These are phyloP conservation scores for Diprion similis DNA, from an alignment of 1,140 invertebrate genomes.

Conservation along the genomic window DNA sequence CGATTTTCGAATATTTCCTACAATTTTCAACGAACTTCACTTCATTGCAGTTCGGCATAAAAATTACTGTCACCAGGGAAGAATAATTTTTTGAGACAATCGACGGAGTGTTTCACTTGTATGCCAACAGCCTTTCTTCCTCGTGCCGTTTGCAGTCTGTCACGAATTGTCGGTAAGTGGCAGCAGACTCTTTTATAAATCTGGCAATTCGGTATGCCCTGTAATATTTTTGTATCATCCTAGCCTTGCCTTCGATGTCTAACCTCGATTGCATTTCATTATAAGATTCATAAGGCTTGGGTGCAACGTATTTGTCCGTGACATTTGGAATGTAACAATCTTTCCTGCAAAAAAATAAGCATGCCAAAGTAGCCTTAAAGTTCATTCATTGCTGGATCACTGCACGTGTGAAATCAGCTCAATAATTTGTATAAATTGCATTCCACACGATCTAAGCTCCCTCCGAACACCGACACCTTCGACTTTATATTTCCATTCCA, in stretches of 20 bases:
- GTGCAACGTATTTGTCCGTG: slow-evolving; percentile 63
- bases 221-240: slow-evolving; percentile 67
- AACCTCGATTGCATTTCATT: slow-evolving; percentile 60
- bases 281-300: slow-evolving; percentile 64
- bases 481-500: too few species aligned
- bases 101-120: slow-evolving; percentile 45
- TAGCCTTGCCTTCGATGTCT: slow-evolving; percentile 62
- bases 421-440: neutral
- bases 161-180: slow-evolving; percentile 40
- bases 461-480: too few species aligned
- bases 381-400: too few species aligned
- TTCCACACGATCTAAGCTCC: neutral
- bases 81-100: too few species aligned
- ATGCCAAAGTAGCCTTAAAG: slow-evolving; percentile 42
- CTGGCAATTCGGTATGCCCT: slow-evolving; percentile 54
- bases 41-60: too few species aligned
- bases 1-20: too few species aligned
- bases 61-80: too few species aligned
- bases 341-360: slow-evolving; percentile 61
- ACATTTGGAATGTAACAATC: slow-evolving; percentile 66
- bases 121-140: slow-evolving; percentile 55
- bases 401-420: neutral
- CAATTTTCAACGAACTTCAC: too few species aligned
- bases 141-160: slow-evolving; percentile 56
- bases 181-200: slow-evolving; percentile 43